Base-by-base conservation (phyloP, 2,888 invertebrate genomes). In the Polyploca ridens region DNA sequence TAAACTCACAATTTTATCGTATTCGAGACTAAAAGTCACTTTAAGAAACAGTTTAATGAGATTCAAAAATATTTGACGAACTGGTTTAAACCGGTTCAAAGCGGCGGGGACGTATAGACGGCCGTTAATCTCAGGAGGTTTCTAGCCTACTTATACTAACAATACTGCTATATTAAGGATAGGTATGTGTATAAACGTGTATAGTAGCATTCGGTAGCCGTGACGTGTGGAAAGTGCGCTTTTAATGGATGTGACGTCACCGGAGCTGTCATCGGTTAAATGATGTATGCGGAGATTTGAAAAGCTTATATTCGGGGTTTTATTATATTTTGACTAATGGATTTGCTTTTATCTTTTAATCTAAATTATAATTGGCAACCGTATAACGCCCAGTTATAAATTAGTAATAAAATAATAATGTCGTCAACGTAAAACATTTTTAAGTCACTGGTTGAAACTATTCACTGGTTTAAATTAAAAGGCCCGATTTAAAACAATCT, bases 81-180 rank as follows among this genome's bases (percentile, higher is more conserved):
- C 69, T 70, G 60, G 33, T 72, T 67, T 69, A 69, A 69, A 60
- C 65, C 69, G 58, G 61, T 54, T 54, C 10, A 54, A 41, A 38
- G 54, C 63, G 35, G 10, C 62, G 33, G 46, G 19, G 54, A 54
- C 54, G 54, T 54, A 54, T 44, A 49, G 62, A 54, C n/a, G 70
- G 67, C 75, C 13, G 13, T 77, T 89, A 91, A 92, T 92, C 92
- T 93, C 92, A 87, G 84, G 84, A 85, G 86, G 89, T 85, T 70
- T 87, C 89, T 91, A 92, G 83, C 90, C 90, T 93, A 93, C 88
- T 91, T 93, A 92, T 70, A 77, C 89, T 91, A 91, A 87, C 80
- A 93, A 91, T 93, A 92, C 91, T 92, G 91, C 91, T 92, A 91
- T 83, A 77, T 83, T 86, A 86, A 83, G 85, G 86, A 77, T 79